Percentiles rank a stretch among this genome's conserved stretches.
phyloP scores from a whole-genome alignment of 2,888 invertebrate genomes.

The Sminthurinus aureus region DNA sequence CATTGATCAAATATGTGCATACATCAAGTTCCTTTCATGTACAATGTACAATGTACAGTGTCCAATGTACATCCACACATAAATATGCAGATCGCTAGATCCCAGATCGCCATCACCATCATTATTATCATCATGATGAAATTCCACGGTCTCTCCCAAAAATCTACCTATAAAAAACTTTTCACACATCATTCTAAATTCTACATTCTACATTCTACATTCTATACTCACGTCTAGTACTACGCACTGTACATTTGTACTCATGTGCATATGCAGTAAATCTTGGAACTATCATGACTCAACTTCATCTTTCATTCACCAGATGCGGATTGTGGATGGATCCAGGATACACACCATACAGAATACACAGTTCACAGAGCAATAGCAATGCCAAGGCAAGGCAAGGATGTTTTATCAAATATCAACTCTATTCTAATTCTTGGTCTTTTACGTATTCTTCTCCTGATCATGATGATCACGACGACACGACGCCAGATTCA shows the following conservation, averaged over 20 bases:
- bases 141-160: not conserved
- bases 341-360: not conserved
- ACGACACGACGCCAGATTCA: constrained; percentile 8
- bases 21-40: not conserved
- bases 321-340: constrained; percentile 26
- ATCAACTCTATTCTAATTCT: too few relatives aligned
- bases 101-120: too few relatives aligned
- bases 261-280: not conserved
- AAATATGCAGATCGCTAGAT: too few relatives aligned
- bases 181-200: not conserved
- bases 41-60: too few relatives aligned
- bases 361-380: not conserved
- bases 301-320: constrained; percentile 35
- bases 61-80: too few relatives aligned
- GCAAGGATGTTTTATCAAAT: too few relatives aligned
- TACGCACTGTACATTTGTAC: not conserved
- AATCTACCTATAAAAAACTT: not conserved
- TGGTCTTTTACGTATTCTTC: not conserved
- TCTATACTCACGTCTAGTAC: not conserved
- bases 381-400: not conserved
- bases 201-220: not conserved
- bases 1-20: constrained; percentile 22
- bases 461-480: constrained; percentile 21
- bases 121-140: not conserved
- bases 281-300: constrained; percentile 30